Base-by-base conservation (phyloP, 2,888 invertebrate species). In the Drosophila demipolita region DNA sequence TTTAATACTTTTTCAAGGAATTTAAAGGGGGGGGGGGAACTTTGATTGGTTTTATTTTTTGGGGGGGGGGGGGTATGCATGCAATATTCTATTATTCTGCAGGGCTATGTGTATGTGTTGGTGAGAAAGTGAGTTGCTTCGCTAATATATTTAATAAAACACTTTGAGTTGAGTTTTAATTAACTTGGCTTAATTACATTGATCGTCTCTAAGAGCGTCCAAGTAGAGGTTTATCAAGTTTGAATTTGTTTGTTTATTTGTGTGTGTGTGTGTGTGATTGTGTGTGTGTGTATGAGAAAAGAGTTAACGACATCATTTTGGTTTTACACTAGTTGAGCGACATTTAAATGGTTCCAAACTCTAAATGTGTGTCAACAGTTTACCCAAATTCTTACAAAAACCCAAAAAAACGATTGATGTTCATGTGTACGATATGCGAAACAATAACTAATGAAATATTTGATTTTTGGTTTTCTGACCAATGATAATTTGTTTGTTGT, bases 341-440 rank as follows among this genome's bases (percentile, higher is more conserved):
- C 63, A 53, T 58, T 38, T 29, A 60, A 48, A 77, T 67, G 78
- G 33, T 42, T 69, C 42, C 75, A 66, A 78, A 54, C 36, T 58
- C 75, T 77, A 77, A 61, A 33, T 60, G 57, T 60, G 20, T 36
- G 52, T 69, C 58, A 63, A 63, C n/a, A 59, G 42, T 29, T 49
- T 35, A 58, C 35, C 77, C 77, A 74, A 74, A 79, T 45, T 48
- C 66, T 59, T 72, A 72, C 59, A 70, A n/a, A 74, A 75, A 61
- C 73, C 75, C 79, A 45, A 48, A 66, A 40, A 48, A 59, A 62
- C 62, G 29, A 58, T 54, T 38, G 15, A 26, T 32, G 57, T 61
- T 9, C 55, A 38, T 36, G 52, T 63, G 55, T 58, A 42, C 35
- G 66, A 66, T 33, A 26, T 62, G 45, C 58, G 40, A 33, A 57